Conservation (phyloP, 2,113 vertebrate species). For the Ciconia boyciana region DNA sequence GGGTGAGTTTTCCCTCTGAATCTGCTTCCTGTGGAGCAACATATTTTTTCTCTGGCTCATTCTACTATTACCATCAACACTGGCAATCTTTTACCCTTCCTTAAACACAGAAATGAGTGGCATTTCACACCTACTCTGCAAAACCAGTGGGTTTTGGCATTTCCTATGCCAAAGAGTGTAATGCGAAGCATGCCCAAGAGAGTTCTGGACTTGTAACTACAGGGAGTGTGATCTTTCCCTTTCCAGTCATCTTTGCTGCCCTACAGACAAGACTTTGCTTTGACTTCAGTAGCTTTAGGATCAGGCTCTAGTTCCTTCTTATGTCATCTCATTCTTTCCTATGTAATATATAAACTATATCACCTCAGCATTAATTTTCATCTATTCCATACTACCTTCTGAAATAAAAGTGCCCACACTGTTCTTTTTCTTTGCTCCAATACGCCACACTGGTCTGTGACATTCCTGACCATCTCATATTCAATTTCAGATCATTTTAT, state of each 20-base stretch:
- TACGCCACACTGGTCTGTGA: not conserved
- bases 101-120: not conserved
- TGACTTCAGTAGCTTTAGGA: not conserved
- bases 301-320: not conserved
- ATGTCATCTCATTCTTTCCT: not conserved
- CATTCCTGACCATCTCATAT: not conserved
- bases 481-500: not conserved
- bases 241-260: not conserved
- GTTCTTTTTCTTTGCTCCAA: not conserved
- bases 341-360: not conserved
- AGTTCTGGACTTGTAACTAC: not conserved
- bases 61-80: not conserved
- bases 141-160: not conserved
- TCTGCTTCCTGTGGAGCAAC: not conserved
- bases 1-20: not conserved
- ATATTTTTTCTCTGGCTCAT: not conserved
- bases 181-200: not conserved
- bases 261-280: not conserved
- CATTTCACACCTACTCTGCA: not conserved
- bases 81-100: not conserved
- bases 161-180: not conserved
- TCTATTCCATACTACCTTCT: not conserved
- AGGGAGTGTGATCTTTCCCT: not conserved
- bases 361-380: not conserved
- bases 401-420: accelerated